A percentile compares a stretch with the other conserved stretches of the same genome.
phyloP scores from a whole-genome alignment of 2,113 vertebrate species.

The Spea multiplicata region DNA sequence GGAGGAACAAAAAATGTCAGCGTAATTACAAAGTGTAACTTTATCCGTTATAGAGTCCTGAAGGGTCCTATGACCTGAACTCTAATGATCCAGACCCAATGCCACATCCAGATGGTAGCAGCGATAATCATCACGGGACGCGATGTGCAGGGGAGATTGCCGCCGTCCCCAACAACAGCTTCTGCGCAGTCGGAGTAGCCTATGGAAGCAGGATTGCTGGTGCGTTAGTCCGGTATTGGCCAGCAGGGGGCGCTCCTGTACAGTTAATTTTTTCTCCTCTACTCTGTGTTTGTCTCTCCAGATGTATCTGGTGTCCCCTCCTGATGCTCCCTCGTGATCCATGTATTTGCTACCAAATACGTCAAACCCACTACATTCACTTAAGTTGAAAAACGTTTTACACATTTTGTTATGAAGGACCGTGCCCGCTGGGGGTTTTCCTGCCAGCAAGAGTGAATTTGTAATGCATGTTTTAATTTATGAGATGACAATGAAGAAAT shows the following conservation, averaged over 20 bases:
- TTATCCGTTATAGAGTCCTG: constrained; percentile 75
- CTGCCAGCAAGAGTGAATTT: too few relatives aligned
- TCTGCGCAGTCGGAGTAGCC: constrained; percentile 92
- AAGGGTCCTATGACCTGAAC: constrained; percentile 95
- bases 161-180: constrained; percentile 90
- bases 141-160: constrained; percentile 94
- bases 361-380: too few relatives aligned
- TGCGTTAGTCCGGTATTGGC: constrained; percentile 3
- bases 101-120: constrained; percentile 84
- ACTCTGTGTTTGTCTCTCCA: too few relatives aligned
- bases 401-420: too few relatives aligned
- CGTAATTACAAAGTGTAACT: background rate
- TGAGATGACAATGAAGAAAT: too few relatives aligned
- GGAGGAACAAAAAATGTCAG: background rate
- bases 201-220: constrained; percentile 91
- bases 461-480: too few relatives aligned
- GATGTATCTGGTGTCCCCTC: too few relatives aligned
- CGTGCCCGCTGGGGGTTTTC: too few relatives aligned
- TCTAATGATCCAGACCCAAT: constrained; percentile 95
- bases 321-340: too few relatives aligned
- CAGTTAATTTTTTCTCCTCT: background rate
- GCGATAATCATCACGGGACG: constrained; percentile 93
- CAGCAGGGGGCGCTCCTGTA: constrained; percentile 23
- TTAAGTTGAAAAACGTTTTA: too few relatives aligned
- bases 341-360: too few relatives aligned